Base-by-base conservation (phyloP, 2,113 vertebrate genomes). In the Neoarius graeffei region DNA sequence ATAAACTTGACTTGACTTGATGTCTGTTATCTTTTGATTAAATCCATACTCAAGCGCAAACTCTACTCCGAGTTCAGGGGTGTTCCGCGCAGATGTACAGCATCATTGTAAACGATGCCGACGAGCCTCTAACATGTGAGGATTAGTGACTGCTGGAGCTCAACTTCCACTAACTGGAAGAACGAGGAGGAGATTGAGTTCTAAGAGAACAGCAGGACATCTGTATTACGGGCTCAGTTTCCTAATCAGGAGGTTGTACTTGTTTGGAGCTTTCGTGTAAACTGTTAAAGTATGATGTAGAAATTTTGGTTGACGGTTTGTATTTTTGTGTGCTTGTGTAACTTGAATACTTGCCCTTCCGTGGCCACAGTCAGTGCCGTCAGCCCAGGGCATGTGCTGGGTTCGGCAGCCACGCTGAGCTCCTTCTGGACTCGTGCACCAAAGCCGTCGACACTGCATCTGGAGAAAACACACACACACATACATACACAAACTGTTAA, bases 301-400 rank as follows among this genome's bases (percentile, higher is more conserved):
- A 25, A 25, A 66, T n/a, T 69, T 20, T 25, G 48, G 19, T 48
- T 71, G 83, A 59, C 19, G 23, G 67, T 27, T 54, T 57, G 83
- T 30, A 27, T 56, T 6, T 64, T 4, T 71, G 8, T 84, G 82
- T 35, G 11, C 17, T 35, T 71, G 27, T 74, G 52, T 83, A 62
- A 62, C 9, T 48, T 2, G 20, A 90, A 56, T 59, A 85, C 90
- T 92, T 94, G 97, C 98, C 97, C 97, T 99, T 94, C 97, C 98
- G 11, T 95, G 94, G 74, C 96, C 96, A 89, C 98, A 99, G 86
- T 99, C 98, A 0, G 98, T 99, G 54, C 98, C 98, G 0, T 99
- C 98, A 2, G 98, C 98, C 98, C 98, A 99, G 4, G 98, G 98
- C 2, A 99, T 99, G 94, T 99, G 98, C 6, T 99, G 98, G 6